Evolutionary conservation across 2,113 vertebrate genomes (phyloP), one percentile per base, ranked within the genome.

Genomic region (Corythornis madagascariensis): DNA sequence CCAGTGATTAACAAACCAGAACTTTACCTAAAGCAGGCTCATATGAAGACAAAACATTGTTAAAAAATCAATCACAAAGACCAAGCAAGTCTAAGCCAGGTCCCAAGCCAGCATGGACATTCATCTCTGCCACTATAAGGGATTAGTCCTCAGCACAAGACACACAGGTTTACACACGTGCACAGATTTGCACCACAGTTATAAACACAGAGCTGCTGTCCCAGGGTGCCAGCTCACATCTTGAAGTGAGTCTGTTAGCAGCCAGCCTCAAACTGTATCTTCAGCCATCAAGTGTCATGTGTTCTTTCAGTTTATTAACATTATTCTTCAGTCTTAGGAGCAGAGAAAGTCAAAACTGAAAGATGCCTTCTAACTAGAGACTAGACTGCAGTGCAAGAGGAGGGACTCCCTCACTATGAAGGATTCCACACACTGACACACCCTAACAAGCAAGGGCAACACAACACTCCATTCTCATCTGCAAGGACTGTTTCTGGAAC

Each of bases 91-190:
- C 13, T 56, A 70, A 72, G 14, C 7, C 11, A 57, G 13, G 38
- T 69, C 6, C 3, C 25, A 63, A 70, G 15, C 6, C 28, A 83
- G 20, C n/a, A 59, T 1, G 2, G 29, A 45, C 6, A 4, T 13
- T 16, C 29, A 50, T 16, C 5, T 53, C 71, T 48, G 35, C 35
- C 17, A 7, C 59, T 73, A 7, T 17, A 71, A 81, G 25, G 13
- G 19, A 75, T 8, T 9, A 25, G 9, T 38, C 70, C 13, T 45
- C 47, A 50, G 1, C 8, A 21, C 16, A 61, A 53, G 14, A 88
- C 5, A 24, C 65, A 2, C 19, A 25, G 22, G 12, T 18, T 48
- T 8, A 50, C 11, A 50, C 10, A 57, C 3, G 1, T 3, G 2
- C 10, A 26, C 0, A 67, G 22, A 40, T 40, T 26, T 35, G n/a